Conservation (phyloP, 1,140 invertebrate species). For the Cotesia glomerata region DNA sequence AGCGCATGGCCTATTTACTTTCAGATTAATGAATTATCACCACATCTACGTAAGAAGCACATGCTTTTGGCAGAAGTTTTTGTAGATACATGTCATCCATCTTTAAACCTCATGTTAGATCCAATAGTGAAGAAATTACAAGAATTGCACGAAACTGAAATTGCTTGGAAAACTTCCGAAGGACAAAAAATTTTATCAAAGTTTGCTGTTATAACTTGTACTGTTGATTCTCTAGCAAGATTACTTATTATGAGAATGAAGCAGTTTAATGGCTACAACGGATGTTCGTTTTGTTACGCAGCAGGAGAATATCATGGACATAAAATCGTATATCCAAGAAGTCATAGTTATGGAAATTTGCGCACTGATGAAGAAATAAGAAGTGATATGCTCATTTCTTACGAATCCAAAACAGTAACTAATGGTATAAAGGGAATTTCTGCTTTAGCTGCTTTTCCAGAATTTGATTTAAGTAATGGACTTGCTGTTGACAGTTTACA, state of each 20-base stretch:
- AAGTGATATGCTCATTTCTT: neutral
- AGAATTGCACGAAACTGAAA: slow-evolving; percentile 9
- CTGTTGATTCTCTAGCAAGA: slow-evolving; percentile 14
- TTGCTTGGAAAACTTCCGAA: slow-evolving; percentile 1
- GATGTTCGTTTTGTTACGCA: slow-evolving; percentile 23
- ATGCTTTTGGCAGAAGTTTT: slow-evolving; percentile 29
- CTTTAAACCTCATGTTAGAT: slow-evolving; percentile 16
- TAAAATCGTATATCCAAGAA: slow-evolving; percentile 6
- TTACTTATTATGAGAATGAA: slow-evolving; percentile 5
- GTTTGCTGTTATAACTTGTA: slow-evolving; percentile 8
- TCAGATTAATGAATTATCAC: slow-evolving; percentile 33
- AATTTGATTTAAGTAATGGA: slow-evolving; percentile 4
- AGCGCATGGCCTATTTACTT: slow-evolving; percentile 29
- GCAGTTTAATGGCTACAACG: slow-evolving; percentile 21
- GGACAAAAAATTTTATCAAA: neutral
- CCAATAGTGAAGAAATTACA: slow-evolving; percentile 12
- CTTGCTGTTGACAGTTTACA: neutral
- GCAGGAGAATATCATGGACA: neutral
- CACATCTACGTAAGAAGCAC: slow-evolving; percentile 20
- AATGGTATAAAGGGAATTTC: slow-evolving; percentile 14
- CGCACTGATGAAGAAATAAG: neutral
- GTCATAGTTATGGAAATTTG: neutral
- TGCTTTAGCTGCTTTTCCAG: slow-evolving; percentile 1
- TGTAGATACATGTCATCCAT: slow-evolving; percentile 20
- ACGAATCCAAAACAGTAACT: neutral